Percentiles rank a stretch among this genome's conserved stretches.
Evolutionary conservation across 35 echinoderm and acorn worm species (phyloP).

Genomic region (Ophioderma brevispina): DNA sequence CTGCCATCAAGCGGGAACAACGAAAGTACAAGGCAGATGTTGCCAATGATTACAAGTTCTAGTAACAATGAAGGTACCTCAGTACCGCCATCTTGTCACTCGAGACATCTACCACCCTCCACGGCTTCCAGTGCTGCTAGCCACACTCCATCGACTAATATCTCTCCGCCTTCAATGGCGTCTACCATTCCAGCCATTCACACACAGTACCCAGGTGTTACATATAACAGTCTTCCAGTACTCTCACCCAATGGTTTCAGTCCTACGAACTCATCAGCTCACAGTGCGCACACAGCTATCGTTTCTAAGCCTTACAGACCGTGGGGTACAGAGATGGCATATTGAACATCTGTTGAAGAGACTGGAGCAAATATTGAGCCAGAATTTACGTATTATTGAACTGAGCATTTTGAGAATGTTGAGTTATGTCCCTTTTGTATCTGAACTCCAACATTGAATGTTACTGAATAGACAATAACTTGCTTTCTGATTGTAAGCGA

Average conservation of each 20-base stretch:
- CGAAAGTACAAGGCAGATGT: constrained; percentile 76
- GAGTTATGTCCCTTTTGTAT: no score
- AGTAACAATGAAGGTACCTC: constrained; percentile 63
- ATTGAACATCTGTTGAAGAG: no score
- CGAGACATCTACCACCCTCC: constrained; percentile 67
- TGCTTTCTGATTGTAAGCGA: no score
- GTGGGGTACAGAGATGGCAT: constrained; percentile 97
- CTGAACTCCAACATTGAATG: no score
- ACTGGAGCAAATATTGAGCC: no score
- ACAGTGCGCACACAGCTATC: constrained; percentile 74
- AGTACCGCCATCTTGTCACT: constrained; percentile 75
- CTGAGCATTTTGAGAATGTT: no score
- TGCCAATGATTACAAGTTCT: constrained; percentile 90
- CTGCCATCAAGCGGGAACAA: constrained; percentile 34
- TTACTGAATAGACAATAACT: no score
- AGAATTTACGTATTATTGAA: no score
- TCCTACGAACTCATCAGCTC: constrained; percentile 61
- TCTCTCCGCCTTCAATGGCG: constrained; percentile 70
- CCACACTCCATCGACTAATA: constrained; percentile 57
- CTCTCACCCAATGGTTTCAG: constrained; percentile 98
- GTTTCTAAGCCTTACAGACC: constrained; percentile 94
- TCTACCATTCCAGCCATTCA: constrained; percentile 56
- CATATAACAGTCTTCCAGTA: constrained; percentile 88
- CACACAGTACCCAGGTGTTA: constrained; percentile 78
- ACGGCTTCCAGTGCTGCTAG: constrained; percentile 57